Percentiles rank a stretch among this genome's conserved stretches.
These are phyloP conservation scores for Gyps fulvus DNA, from an alignment of 2,113 vertebrate species.

Conservation along the genomic window DNA sequence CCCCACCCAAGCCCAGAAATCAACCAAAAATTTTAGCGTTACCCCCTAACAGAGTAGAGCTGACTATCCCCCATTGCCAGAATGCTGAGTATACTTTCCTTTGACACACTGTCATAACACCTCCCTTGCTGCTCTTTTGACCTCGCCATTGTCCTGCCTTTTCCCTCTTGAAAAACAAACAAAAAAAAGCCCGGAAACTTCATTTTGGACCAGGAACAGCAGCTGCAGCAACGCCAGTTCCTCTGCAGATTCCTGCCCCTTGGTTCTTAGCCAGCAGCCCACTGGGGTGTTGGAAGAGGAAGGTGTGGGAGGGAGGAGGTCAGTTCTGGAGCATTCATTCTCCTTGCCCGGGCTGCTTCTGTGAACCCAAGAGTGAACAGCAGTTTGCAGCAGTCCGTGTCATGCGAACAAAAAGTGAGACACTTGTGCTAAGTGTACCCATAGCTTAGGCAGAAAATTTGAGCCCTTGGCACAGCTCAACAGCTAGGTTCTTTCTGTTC, in stretches of 20 bases:
- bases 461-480: neutral
- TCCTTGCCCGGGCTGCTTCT: neutral
- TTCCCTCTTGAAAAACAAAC: constrained; percentile 8
- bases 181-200: neutral
- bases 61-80: neutral
- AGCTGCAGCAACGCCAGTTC: neutral
- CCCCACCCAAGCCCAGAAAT: neutral
- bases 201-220: neutral
- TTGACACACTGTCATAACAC: neutral
- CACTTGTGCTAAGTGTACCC: neutral
- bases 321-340: neutral
- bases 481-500: neutral
- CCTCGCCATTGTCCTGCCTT: neutral
- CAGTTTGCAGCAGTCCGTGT: neutral
- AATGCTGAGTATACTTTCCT: neutral
- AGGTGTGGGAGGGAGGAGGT: neutral
- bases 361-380: neutral
- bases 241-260: neutral
- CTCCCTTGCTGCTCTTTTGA: constrained; percentile 3
- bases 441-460: neutral
- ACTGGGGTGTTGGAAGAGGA: neutral
- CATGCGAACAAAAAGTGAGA: neutral
- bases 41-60: neutral
- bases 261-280: neutral
- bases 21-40: neutral